Conservation (phyloP, 2,113 vertebrate species). For the Poeciliopsis prolifica region DNA sequence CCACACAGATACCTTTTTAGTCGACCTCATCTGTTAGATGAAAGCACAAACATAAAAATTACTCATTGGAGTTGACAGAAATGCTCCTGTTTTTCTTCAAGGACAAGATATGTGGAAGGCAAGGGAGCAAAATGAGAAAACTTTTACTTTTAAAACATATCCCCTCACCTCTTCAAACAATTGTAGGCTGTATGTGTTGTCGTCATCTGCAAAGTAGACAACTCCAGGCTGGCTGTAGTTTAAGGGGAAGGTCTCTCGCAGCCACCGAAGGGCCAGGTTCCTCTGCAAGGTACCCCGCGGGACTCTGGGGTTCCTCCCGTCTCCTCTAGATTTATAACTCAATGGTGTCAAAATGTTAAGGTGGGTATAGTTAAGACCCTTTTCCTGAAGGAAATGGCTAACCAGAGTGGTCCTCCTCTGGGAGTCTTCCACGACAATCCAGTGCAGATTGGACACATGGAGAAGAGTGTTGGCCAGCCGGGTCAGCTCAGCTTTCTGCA, state of each 20-base stretch:
- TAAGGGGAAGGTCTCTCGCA: slow-evolving; percentile 80
- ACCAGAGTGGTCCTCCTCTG: slow-evolving; percentile 83
- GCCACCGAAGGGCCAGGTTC: slow-evolving; percentile 91
- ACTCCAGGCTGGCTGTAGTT: slow-evolving; percentile 81
- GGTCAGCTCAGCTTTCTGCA: slow-evolving; percentile 95
- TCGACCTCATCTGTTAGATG: slow-evolving; percentile 84
- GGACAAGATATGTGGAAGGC: background rate
- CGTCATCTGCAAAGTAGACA: slow-evolving; percentile 96
- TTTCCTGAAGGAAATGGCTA: slow-evolving; percentile 83
- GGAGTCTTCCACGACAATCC: slow-evolving; percentile 93
- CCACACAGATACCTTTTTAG: slow-evolving; percentile 87
- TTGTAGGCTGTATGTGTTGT: slow-evolving; percentile 95
- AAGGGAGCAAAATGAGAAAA: no score
- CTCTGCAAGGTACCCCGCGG: slow-evolving; percentile 92
- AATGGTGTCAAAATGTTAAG: slow-evolving; percentile 87
- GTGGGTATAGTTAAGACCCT: slow-evolving; percentile 91
- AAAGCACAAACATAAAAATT: slow-evolving; percentile 14
- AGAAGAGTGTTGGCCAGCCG: slow-evolving; percentile 92
- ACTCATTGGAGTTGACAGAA: background rate
- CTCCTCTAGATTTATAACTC: slow-evolving; percentile 80
- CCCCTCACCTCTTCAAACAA: slow-evolving; percentile 92
- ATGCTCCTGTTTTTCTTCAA: background rate
- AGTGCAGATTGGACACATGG: slow-evolving; percentile 91
- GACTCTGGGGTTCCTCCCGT: slow-evolving; percentile 59
- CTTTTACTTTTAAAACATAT: background rate